These are phyloP conservation scores for Sminthurinus signatus DNA, from an alignment of 1,140 invertebrate genomes.

Conservation along the genomic window DNA sequence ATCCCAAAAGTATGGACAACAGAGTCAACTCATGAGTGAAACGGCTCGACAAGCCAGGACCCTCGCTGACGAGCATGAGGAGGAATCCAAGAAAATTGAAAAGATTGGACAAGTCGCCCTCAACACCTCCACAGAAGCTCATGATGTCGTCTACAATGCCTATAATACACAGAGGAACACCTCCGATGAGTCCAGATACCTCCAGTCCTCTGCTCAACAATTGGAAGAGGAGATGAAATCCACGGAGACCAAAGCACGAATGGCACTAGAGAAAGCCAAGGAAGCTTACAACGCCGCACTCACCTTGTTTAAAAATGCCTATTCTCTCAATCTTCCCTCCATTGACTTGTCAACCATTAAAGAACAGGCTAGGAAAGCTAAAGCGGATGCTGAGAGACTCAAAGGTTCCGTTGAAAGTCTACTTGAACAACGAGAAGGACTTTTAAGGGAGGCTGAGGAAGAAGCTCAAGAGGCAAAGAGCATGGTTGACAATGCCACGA, in stretches of 20 bases:
- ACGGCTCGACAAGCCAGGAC: slow-evolving; percentile 78
- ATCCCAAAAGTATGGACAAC: slow-evolving; percentile 78
- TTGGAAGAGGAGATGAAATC: slow-evolving; percentile 33
- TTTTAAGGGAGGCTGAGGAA: slow-evolving; percentile 57
- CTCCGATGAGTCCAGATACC: slow-evolving; percentile 41
- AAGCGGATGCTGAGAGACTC: slow-evolving; percentile 48
- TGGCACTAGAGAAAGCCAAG: slow-evolving; percentile 63
- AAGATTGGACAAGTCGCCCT: slow-evolving; percentile 69
- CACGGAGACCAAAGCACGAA: slow-evolving; percentile 50
- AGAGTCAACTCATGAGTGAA: slow-evolving; percentile 82
- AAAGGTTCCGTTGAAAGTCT: slow-evolving; percentile 58
- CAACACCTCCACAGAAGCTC: slow-evolving; percentile 73
- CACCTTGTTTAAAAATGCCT: slow-evolving; percentile 65
- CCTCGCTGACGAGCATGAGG: slow-evolving; percentile 65
- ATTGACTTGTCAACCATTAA: slow-evolving; percentile 65
- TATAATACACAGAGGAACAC: slow-evolving; percentile 72
- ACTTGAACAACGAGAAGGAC: slow-evolving; percentile 53
- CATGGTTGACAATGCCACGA: slow-evolving; percentile 50
- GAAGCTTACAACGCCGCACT: slow-evolving; percentile 72
- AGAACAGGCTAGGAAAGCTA: slow-evolving; percentile 44
- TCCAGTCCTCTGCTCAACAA: slow-evolving; percentile 22
- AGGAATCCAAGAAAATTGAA: slow-evolving; percentile 70
- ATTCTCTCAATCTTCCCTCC: slow-evolving; percentile 63
- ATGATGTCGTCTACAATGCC: slow-evolving; percentile 70
- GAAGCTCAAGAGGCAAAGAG: slow-evolving; percentile 50